Evolutionary conservation across 2,797 vertebrate species (phyloP).

Genomic region (Miopithecus talapoin): DNA sequence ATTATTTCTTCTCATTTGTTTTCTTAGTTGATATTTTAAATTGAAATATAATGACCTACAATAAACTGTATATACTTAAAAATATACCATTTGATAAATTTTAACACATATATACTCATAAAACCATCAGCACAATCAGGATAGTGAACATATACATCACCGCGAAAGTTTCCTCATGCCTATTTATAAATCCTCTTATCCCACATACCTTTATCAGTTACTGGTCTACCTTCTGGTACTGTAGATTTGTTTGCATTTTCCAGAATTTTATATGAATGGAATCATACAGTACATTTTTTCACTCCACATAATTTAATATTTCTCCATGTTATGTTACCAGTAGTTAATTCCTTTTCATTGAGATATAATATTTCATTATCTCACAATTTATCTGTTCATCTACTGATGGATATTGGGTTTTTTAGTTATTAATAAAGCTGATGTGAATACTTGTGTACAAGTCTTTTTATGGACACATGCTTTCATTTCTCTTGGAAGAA

Average conservation of each 20-base stretch:
- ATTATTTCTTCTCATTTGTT: conserved; percentile 40
- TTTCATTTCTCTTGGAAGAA: conserved; percentile 44
- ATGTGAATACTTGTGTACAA: background rate
- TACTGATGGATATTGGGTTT: background rate
- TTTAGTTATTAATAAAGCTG: background rate
- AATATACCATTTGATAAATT: background rate
- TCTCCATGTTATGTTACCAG: background rate
- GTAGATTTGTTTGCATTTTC: background rate
- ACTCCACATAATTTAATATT: background rate
- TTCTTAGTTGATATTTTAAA: conserved; percentile 18
- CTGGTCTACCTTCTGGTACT: background rate
- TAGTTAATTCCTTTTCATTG: conserved; percentile 8
- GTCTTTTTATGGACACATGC: background rate
- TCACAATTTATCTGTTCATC: background rate
- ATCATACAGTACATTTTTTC: conserved; percentile 14
- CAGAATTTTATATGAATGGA: conserved; percentile 17
- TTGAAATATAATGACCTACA: background rate
- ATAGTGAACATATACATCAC: background rate
- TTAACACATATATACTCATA: background rate
- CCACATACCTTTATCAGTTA: background rate
- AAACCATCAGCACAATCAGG: background rate
- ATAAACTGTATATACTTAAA: background rate
- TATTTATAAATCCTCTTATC: background rate
- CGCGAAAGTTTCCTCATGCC: background rate
- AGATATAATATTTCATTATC: conserved; percentile 7